Evolutionary conservation across 2,113 vertebrate genomes (phyloP).

Genomic region (Prunella himalayana): DNA sequence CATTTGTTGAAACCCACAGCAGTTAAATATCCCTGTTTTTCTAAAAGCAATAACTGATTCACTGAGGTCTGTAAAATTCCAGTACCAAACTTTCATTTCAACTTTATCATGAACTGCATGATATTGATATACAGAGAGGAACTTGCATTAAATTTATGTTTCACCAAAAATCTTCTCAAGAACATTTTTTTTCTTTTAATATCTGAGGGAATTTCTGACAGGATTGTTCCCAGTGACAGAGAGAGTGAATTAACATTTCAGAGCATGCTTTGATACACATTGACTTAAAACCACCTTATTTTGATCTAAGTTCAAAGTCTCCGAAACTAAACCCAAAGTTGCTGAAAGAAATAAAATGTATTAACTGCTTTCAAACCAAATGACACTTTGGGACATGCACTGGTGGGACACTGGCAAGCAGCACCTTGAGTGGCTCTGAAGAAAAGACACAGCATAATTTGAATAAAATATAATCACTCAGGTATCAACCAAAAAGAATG

Average conservation of each 20-base stretch:
- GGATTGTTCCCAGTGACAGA: neutral
- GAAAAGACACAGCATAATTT: neutral
- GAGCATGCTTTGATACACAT: conserved; percentile 18
- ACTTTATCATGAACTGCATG: neutral
- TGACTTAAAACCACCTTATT: conserved; percentile 40
- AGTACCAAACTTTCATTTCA: neutral
- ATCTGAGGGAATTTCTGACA: conserved; percentile 19
- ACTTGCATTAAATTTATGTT: neutral
- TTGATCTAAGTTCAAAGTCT: conserved; percentile 24
- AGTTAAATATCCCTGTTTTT: neutral
- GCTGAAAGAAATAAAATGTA: conserved; percentile 11
- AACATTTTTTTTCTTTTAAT: neutral
- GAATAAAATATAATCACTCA: neutral
- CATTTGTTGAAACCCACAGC: neutral
- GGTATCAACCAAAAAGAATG: neutral
- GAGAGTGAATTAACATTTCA: conserved; percentile 16
- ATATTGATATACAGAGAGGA: neutral
- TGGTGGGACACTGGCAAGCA: neutral
- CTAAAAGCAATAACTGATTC: neutral
- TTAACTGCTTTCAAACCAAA: neutral
- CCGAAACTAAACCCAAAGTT: neutral
- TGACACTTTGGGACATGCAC: neutral
- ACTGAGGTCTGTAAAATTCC: neutral
- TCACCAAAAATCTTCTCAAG: neutral
- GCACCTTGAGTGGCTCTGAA: neutral